phyloP scores from a whole-genome alignment of 1,140 invertebrate genomes.

The Drosophila varians region DNA sequence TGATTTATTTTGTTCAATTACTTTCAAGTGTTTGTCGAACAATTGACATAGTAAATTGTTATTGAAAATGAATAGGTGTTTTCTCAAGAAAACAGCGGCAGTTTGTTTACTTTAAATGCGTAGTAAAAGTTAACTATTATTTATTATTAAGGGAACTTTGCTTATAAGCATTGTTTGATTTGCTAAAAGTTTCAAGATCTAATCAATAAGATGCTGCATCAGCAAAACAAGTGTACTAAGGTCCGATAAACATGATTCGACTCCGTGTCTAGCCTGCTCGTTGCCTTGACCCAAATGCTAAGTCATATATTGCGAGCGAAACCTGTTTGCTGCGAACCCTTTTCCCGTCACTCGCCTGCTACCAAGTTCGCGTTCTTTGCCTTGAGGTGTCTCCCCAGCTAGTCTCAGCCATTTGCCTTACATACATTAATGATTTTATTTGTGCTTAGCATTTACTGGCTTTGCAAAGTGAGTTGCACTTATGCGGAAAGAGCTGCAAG shows the following conservation, averaged over 20 bases:
- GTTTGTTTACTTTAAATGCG: background rate
- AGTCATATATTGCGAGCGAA: constrained; percentile 55
- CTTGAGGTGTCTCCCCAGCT: constrained; percentile 46
- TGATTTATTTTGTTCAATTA: background rate
- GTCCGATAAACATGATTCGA: constrained; percentile 30
- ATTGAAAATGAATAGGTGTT: background rate
- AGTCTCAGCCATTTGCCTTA: constrained; percentile 20
- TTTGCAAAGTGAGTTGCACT: constrained; percentile 44
- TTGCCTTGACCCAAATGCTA: constrained; percentile 73
- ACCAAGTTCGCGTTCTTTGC: constrained; percentile 60
- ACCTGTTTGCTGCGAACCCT: constrained; percentile 71
- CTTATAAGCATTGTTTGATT: too few relatives aligned
- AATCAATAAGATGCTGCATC: constrained; percentile 43
- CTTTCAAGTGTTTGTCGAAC: background rate
- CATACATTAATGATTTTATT: constrained; percentile 5
- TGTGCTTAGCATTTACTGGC: constrained; percentile 39
- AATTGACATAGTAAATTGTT: background rate
- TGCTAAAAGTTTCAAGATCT: too few relatives aligned
- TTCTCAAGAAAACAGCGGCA: background rate
- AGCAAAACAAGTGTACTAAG: constrained; percentile 24
- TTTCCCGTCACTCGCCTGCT: constrained; percentile 64
- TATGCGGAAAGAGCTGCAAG: constrained; percentile 58
- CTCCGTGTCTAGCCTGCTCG: constrained; percentile 57
- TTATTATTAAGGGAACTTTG: background rate
- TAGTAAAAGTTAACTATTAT: too few relatives aligned